Evolutionary conservation across 2,113 vertebrate genomes (phyloP).

Genomic region (Cheirogaleus medius): DNA sequence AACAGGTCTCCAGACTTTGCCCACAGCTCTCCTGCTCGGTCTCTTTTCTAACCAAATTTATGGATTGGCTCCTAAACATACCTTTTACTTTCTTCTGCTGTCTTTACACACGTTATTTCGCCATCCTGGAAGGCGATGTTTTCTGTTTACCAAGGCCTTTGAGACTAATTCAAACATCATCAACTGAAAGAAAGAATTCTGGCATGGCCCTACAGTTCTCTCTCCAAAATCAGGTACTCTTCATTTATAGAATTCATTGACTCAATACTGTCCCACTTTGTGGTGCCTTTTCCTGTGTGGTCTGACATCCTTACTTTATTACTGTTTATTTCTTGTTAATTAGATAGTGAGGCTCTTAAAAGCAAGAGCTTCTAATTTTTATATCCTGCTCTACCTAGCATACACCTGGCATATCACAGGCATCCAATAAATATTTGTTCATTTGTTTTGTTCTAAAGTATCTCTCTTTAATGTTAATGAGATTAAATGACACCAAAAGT

Average conservation of each 20-base stretch:
- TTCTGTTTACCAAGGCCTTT: not conserved
- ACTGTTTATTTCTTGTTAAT: conserved; percentile 33
- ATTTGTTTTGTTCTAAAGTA: conserved; percentile 59
- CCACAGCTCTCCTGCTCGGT: not conserved
- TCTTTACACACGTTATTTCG: not conserved
- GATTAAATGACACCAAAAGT: conserved; percentile 61
- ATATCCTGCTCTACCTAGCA: not conserved
- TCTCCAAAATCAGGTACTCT: conserved; percentile 23
- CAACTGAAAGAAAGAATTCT: not conserved
- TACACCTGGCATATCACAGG: not conserved
- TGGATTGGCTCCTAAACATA: not conserved
- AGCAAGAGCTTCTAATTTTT: not conserved
- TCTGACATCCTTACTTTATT: conserved; percentile 24
- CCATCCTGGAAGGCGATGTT: not conserved
- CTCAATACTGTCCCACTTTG: not conserved
- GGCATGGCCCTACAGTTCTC: not conserved
- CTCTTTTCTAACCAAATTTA: not conserved
- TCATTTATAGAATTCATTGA: not conserved
- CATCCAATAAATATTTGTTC: conserved; percentile 39
- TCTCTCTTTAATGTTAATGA: conserved; percentile 71
- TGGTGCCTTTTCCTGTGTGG: not conserved
- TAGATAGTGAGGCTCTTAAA: conserved; percentile 5
- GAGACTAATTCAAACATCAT: not conserved
- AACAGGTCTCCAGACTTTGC: not conserved
- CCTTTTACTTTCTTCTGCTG: not conserved